Evolutionary conservation across 2,888 invertebrate species (phyloP), one percentile per base, ranked within the genome.

Genomic region (Drosophila pseudotakahashii): DNA sequence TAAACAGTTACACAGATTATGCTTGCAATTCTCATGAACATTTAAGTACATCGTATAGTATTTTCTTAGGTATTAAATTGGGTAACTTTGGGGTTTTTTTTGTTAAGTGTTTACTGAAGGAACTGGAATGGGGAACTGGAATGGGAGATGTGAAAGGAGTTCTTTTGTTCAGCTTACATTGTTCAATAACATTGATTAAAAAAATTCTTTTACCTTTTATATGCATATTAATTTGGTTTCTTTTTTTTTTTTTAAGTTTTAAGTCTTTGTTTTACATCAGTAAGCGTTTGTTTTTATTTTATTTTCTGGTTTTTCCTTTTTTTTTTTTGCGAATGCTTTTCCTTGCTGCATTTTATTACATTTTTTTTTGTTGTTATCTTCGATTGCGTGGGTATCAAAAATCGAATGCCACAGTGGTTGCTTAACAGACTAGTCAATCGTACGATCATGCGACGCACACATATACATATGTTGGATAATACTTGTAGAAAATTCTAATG

Each of bases 231-330:
- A 34, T 30, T 47, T 50, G 47, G 37, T 41, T 36, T 34, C 41
- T 16, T 39, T 52, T 36, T 61, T 58, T 67, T 45, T 48, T n/a
- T n/a, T n/a, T n/a, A n/a, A 52, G 30, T 60, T 71, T 89, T 81
- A 81, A 90, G 90, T 90, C 90, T 90, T 90, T 90, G 88, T 90
- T 90, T 89, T 90, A 80, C 91, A 84, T 89, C 85, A 85, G 88
- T 90, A 90, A 90, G 90, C 90, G 89, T 83, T 84, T 88, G 70
- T 75, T 66, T 77, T 76, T 64, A 52, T 55, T 61, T 72, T 67
- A 53, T 42, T 63, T 51, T 57, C 60, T 52, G 36, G 44, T 23
- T 32, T 59, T 55, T 60, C 47, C 7, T 34, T 26, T 51, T 14
- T 26, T 51, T 14, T 48, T 16, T 54, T 45, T 57, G 16, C 47